Conservation (phyloP, 2,888 invertebrate species). For the Caenorhabditis sulstoni region DNA sequence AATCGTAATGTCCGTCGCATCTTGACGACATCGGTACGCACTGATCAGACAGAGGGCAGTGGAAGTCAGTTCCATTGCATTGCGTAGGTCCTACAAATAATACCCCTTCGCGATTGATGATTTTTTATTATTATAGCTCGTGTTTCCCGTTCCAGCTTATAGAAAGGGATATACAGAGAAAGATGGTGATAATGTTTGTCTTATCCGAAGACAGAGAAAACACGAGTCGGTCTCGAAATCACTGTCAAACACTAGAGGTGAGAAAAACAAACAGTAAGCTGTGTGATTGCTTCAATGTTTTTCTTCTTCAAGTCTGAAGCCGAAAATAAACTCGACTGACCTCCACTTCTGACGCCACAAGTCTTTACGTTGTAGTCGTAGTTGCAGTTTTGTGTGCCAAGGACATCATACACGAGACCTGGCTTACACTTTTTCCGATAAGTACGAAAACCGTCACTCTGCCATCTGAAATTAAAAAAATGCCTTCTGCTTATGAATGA, state of each 20-base stretch:
- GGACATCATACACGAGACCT: slow-evolving; percentile 78
- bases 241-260: slow-evolving; percentile 51
- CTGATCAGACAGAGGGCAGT: slow-evolving; percentile 76
- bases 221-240: slow-evolving; percentile 35
- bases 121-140: too few species aligned
- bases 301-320: not conserved
- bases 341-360: slow-evolving; percentile 70
- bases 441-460: slow-evolving; percentile 78
- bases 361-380: slow-evolving; percentile 80
- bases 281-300: slow-evolving; percentile 18
- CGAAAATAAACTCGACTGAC: slow-evolving; percentile 25
- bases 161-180: not conserved
- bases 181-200: slow-evolving; percentile 10
- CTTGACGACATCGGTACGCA: slow-evolving; percentile 74
- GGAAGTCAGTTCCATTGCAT: slow-evolving; percentile 76
- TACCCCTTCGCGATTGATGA: too few species aligned
- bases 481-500: too few species aligned
- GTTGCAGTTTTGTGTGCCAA: slow-evolving; percentile 80
- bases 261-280: slow-evolving; percentile 42
- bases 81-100: slow-evolving; percentile 53
- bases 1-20: slow-evolving; percentile 80
- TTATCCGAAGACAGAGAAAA: slow-evolving; percentile 45
- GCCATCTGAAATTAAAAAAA: slow-evolving; percentile 64
- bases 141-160: too few species aligned
- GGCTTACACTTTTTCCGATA: slow-evolving; percentile 77